Conservation (phyloP, 2,113 vertebrate species). For the Sylvietta virens region DNA sequence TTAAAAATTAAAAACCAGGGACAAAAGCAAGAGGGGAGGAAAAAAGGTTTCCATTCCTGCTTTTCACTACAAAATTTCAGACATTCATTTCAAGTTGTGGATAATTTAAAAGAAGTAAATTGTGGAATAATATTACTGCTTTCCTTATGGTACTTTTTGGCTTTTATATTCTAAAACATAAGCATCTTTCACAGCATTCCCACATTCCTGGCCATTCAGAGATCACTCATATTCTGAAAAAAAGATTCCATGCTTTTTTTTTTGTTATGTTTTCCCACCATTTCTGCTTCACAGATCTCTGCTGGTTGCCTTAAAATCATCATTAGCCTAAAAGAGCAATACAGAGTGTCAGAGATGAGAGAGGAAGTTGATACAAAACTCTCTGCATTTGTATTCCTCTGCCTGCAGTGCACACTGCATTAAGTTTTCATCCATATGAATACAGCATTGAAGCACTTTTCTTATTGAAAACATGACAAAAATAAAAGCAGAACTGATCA, state of each 20-base stretch:
- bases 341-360: not conserved
- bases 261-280: not conserved
- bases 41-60: not conserved
- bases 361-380: not conserved
- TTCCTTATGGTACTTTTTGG: not conserved
- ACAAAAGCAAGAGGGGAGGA: fast-evolving
- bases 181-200: not conserved
- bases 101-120: not conserved
- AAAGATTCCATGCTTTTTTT: not conserved
- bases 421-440: not conserved
- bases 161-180: not conserved
- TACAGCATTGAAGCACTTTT: not conserved
- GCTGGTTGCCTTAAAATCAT: not conserved
- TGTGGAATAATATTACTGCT: not conserved
- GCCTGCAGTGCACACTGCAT: not conserved
- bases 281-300: not conserved
- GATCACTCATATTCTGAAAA: not conserved
- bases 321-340: not conserved
- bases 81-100: not conserved
- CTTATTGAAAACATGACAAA: not conserved
- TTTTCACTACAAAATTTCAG: not conserved
- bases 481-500: not conserved
- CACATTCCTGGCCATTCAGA: not conserved
- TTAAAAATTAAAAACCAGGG: fast-evolving
- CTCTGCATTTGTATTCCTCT: not conserved